Evolutionary conservation across 2,797 vertebrate species (phyloP).

Genomic region (Anas bahamensis): DNA sequence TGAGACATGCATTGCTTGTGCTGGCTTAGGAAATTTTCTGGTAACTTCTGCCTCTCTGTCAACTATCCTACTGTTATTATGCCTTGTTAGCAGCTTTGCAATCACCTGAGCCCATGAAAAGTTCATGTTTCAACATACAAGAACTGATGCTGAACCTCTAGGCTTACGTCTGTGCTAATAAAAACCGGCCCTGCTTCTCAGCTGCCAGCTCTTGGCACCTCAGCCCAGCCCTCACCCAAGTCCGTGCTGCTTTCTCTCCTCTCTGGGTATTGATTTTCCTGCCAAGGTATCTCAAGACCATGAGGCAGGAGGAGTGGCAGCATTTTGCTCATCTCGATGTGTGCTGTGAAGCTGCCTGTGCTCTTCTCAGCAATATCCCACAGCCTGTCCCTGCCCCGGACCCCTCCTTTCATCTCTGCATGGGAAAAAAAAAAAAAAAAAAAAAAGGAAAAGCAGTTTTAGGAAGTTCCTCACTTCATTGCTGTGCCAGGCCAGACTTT

Average conservation of each 20-base stretch:
- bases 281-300: background rate
- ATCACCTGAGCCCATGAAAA: background rate
- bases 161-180: fast-evolving
- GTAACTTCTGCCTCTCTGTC: background rate
- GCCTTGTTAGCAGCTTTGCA: background rate
- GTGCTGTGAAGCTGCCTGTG: background rate
- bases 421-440: background rate
- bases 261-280: background rate
- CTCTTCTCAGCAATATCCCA: background rate
- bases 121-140: background rate
- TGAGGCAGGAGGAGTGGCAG: background rate
- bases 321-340: background rate
- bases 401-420: background rate
- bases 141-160: background rate
- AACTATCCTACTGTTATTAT: background rate
- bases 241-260: background rate
- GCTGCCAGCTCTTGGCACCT: background rate
- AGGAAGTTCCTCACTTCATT: background rate
- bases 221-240: background rate
- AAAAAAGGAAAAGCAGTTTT: background rate
- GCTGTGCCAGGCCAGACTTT: background rate
- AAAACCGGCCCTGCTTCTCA: background rate
- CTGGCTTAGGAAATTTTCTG: background rate
- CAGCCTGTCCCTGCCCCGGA: background rate
- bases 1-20: background rate